A percentile compares a stretch with the other conserved stretches of the same genome.
Conservation (phyloP, 2,797 vertebrate species). For the Orestias chungarensis region DNA sequence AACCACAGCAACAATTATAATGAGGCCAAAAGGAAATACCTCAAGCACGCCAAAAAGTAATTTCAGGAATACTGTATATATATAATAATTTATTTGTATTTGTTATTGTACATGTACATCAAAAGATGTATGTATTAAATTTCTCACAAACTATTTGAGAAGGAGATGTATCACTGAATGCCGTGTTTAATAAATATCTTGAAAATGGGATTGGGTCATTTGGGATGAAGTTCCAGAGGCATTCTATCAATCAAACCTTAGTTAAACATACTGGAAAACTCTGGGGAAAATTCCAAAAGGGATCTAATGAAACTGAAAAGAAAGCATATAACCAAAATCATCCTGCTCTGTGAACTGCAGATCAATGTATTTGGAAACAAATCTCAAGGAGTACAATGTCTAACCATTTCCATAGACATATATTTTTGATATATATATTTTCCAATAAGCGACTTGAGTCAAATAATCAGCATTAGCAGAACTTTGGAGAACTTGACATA, state of each 20-base stretch:
- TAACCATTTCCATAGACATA: not conserved
- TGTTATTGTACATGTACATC: not conserved
- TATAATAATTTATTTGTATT: not conserved
- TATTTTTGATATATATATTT: not conserved
- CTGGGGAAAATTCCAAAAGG: not conserved
- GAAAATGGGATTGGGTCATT: not conserved
- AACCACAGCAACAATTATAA: conserved; percentile 52
- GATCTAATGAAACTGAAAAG: not conserved
- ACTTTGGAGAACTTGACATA: too few species aligned
- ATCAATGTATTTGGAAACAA: not conserved
- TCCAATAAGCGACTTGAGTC: not conserved
- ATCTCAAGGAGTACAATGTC: not conserved
- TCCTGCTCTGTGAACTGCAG: not conserved
- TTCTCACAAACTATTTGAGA: not conserved
- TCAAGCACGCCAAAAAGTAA: conserved; percentile 13
- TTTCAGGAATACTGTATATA: too few species aligned
- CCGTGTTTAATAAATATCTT: not conserved
- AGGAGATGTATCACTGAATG: not conserved
- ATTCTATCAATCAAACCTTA: not conserved
- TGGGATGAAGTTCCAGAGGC: not conserved
- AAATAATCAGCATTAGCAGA: too few species aligned
- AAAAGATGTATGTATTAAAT: not conserved
- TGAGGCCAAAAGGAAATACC: conserved; percentile 31
- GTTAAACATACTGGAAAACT: not conserved
- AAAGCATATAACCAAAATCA: not conserved